Base-by-base conservation (phyloP, 1,140 invertebrate species). In the Scaptodrosophila lebanonensis region DNA sequence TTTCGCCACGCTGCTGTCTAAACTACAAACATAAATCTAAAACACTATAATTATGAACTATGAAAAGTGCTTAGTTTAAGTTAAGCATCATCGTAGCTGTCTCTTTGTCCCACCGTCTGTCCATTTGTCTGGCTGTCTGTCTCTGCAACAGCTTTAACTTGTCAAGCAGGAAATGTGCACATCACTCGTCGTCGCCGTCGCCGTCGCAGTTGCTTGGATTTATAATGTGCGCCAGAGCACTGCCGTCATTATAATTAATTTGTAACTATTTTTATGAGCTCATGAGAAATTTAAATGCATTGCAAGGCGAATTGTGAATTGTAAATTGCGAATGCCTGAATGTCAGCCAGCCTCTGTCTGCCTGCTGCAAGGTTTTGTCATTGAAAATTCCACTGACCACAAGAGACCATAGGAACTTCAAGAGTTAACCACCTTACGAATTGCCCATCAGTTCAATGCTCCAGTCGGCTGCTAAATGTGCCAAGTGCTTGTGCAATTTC, bases 181-280 rank as follows among this genome's bases (percentile, higher is more conserved):
- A 77, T 79, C 43, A 17, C 27, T 45, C 43, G 43, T 17, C 15
- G 22, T 43, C 40, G 39, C 12, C 8, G 40, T 29, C 22, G 42
- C 30, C 6, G 42, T 7, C n/a, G n/a, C n/a, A n/a, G n/a, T n/a
- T n/a, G 17, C n/a, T 30, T 36, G 30, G 30, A 15, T 17, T n/a
- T 45, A 20, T 9, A 32, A 50, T 52, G 48, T 60, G 44, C 22
- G 17, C 65, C 62, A 68, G n/a, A n/a, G n/a, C n/a, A n/a, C n/a
- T n/a, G n/a, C 79, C 79, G 69, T 69, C 73, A 79, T 82, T 82
- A 79, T 79, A 79, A 79, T 79, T 79, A 79, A 79, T 79, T 79
- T 79, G 73, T 79, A 79, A 79, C 73, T 79, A 79, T 79, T 82
- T 79, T 79, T 79, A 82, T 79, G 73, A 79, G 75, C 73, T 79